These are phyloP conservation scores for Epinephelus malabaricus DNA, from an alignment of 2,797 vertebrate genomes.

Conservation along the genomic window DNA sequence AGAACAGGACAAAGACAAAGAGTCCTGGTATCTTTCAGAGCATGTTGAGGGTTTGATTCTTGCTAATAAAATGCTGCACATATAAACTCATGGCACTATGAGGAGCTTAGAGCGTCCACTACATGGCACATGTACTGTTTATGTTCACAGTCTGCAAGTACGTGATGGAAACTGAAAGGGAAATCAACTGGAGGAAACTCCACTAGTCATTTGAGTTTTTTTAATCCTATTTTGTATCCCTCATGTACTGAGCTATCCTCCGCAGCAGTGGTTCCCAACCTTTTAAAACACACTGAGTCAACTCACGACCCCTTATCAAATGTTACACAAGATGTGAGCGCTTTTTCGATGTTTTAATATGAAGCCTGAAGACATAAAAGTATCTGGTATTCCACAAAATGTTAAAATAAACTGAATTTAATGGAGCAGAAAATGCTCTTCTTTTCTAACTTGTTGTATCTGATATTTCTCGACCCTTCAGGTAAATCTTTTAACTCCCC, in stretches of 20 bases:
- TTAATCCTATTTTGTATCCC: neutral
- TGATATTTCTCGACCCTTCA: neutral
- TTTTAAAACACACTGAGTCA: neutral
- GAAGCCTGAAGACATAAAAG: neutral
- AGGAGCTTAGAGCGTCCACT: slow-evolving; percentile 36
- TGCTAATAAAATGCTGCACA: slow-evolving; percentile 37
- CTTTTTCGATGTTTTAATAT: neutral
- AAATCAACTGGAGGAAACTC: slow-evolving; percentile 28
- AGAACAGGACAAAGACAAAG: slow-evolving; percentile 2
- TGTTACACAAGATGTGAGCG: neutral
- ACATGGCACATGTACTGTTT: slow-evolving; percentile 39
- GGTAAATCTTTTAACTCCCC: neutral
- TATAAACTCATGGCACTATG: slow-evolving; percentile 47
- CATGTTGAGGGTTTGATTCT: slow-evolving; percentile 19
- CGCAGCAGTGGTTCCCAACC: slow-evolving; percentile 18
- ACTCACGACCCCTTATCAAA: too few relatives aligned
- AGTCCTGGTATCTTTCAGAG: slow-evolving; percentile 1
- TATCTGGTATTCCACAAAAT: neutral
- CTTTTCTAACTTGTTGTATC: neutral
- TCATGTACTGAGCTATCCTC: neutral
- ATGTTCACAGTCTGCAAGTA: slow-evolving; percentile 42
- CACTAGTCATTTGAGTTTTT: neutral
- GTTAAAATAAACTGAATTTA: neutral
- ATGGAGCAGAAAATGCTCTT: neutral
- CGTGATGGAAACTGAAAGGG: neutral